Percentiles rank a stretch among this genome's conserved stretches.
phyloP scores from a whole-genome alignment of 2,888 invertebrate genomes.

The Apodemia mormo region DNA sequence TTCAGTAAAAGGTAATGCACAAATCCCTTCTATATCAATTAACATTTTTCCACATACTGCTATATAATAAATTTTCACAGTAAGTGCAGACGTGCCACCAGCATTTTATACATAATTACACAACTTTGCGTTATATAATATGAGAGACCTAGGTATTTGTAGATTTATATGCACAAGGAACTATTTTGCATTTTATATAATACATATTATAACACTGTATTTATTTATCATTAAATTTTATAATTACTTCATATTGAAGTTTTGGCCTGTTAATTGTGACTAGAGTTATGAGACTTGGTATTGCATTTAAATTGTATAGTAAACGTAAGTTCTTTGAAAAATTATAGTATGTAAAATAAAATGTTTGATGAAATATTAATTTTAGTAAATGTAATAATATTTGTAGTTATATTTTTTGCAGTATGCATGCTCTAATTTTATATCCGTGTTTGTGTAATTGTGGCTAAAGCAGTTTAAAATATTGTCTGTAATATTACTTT shows the following conservation, averaged over 20 bases:
- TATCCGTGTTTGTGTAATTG: slow-evolving; percentile 12
- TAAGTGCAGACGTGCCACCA: neutral
- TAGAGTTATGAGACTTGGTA: slow-evolving; percentile 19
- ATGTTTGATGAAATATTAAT: neutral
- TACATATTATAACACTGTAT: neutral
- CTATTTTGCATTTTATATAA: slow-evolving; percentile 4
- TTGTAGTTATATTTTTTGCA: neutral
- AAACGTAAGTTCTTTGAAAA: slow-evolving; percentile 17
- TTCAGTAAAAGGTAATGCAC: neutral
- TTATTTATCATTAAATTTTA: neutral
- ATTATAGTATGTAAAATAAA: slow-evolving; percentile 2
- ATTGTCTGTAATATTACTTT: neutral
- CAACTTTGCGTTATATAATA: neutral
- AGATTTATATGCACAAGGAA: neutral
- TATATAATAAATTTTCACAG: neutral
- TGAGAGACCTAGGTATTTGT: neutral
- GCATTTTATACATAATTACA: neutral
- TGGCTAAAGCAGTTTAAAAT: neutral
- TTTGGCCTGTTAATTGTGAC: slow-evolving; percentile 22
- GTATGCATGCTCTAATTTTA: slow-evolving; percentile 4
- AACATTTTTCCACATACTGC: neutral
- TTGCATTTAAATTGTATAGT: slow-evolving; percentile 22
- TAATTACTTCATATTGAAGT: slow-evolving; percentile 32
- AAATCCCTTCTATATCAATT: neutral
- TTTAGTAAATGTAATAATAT: neutral